Evolutionary conservation across 2,113 vertebrate species (phyloP).

Genomic region (Chinchilla lanigera): DNA sequence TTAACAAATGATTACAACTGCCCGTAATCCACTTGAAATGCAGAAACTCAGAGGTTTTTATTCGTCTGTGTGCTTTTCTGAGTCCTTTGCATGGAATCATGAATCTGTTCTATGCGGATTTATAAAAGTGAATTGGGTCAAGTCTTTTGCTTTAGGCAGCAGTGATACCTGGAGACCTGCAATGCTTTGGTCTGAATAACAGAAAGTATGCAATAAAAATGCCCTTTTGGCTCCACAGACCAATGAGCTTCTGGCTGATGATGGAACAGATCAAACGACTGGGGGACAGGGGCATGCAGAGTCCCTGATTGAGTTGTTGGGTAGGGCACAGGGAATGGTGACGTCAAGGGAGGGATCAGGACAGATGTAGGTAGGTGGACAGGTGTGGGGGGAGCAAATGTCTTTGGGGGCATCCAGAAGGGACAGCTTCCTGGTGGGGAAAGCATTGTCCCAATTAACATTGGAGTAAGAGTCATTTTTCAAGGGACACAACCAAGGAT

Average conservation of each 20-base stretch:
- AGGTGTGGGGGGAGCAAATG: not conserved
- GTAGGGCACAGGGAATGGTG: not conserved
- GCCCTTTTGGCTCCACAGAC: not conserved
- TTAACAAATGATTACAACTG: not conserved
- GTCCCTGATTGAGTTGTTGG: not conserved
- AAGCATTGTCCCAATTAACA: not conserved
- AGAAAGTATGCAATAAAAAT: not conserved
- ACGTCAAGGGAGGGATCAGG: not conserved
- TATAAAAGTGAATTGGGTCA: not conserved
- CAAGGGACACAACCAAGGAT: not conserved
- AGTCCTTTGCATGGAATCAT: not conserved
- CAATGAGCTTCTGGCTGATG: not conserved
- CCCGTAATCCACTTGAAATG: not conserved
- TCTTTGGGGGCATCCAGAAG: not conserved
- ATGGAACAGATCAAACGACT: not conserved
- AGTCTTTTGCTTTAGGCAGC: not conserved
- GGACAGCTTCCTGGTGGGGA: slow-evolving; percentile 25
- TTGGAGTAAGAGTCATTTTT: not conserved
- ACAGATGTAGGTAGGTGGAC: too few species aligned
- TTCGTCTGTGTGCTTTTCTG: not conserved
- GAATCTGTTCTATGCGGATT: not conserved
- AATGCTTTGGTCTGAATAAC: slow-evolving; percentile 10
- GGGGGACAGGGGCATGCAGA: not conserved
- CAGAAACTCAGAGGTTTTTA: not conserved
- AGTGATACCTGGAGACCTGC: not conserved